phyloP scores from a whole-genome alignment of 2,797 vertebrate genomes.

The Heliangelus exortis region DNA sequence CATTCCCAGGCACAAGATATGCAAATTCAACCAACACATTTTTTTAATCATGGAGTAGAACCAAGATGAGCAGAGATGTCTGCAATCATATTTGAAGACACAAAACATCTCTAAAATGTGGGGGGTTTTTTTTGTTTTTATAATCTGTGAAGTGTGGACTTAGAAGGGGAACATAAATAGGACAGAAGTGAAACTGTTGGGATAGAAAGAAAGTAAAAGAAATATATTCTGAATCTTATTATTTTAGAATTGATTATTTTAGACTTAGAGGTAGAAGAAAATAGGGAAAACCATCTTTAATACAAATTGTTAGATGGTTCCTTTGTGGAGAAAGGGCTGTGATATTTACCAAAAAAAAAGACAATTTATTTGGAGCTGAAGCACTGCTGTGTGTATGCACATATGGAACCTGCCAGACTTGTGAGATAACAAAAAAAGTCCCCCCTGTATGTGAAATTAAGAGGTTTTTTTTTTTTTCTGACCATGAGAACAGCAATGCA shows the following conservation, averaged over 20 bases:
- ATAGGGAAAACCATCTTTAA: neutral
- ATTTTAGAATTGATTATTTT: too few species aligned
- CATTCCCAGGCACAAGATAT: neutral
- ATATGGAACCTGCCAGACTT: neutral
- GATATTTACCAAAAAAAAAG: neutral
- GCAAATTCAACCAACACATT: fast-evolving
- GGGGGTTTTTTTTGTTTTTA: neutral
- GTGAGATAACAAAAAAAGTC: neutral
- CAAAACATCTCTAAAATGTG: neutral
- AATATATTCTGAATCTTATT: too few species aligned
- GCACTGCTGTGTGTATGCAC: fast-evolving
- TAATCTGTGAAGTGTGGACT: neutral
- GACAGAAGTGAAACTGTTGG: too few species aligned
- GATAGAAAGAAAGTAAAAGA: too few species aligned
- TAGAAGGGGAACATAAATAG: neutral
- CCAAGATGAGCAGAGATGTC: neutral
- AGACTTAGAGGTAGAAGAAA: too few species aligned
- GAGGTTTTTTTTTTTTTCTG: neutral
- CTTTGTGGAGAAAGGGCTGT: neutral
- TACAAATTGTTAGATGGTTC: neutral
- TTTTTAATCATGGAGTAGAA: neutral
- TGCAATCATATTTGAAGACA: neutral
- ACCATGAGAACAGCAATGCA: neutral
- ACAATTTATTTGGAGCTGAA: neutral
- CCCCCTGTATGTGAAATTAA: neutral